phyloP scores from a whole-genome alignment of 1,140 invertebrate genomes.

The Druon quercuslanigerum region DNA sequence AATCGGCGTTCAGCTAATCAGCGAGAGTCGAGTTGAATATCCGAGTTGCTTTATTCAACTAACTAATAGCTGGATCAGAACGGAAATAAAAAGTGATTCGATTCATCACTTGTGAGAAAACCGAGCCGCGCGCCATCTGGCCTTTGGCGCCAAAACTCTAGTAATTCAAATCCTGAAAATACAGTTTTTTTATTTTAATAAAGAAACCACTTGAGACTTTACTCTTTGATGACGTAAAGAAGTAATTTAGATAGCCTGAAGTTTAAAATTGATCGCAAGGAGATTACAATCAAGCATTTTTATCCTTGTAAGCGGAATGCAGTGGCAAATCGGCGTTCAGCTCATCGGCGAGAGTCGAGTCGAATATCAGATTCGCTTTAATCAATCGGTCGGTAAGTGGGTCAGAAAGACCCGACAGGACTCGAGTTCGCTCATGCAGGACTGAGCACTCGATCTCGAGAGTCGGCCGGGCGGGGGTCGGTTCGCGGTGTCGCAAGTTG shows the following conservation, averaged over 20 bases:
- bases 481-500: constrained; percentile 25
- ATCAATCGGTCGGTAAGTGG: constrained; percentile 27
- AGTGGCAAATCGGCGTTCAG: constrained; percentile 6
- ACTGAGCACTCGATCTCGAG: constrained; percentile 1
- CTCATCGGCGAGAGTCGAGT: constrained; percentile 16
- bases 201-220: no score
- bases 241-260: no score
- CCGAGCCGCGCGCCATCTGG: no score
- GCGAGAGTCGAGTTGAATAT: constrained; percentile 14
- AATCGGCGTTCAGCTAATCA: constrained; percentile 7
- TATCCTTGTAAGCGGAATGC: constrained; percentile 20
- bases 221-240: no score
- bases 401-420: constrained; percentile 29
- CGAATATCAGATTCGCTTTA: constrained; percentile 30
- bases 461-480: neutral
- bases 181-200: no score
- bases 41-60: constrained; percentile 21
- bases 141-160: no score
- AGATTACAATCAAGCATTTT: constrained; percentile 12
- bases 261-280: neutral
- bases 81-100: no score
- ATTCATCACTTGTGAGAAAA: no score
- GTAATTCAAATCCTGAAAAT: no score
- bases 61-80: no score
- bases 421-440: constrained; percentile 25